phyloP scores from a whole-genome alignment of 2,888 invertebrate genomes.

The Caenorhabditis sp. region DNA sequence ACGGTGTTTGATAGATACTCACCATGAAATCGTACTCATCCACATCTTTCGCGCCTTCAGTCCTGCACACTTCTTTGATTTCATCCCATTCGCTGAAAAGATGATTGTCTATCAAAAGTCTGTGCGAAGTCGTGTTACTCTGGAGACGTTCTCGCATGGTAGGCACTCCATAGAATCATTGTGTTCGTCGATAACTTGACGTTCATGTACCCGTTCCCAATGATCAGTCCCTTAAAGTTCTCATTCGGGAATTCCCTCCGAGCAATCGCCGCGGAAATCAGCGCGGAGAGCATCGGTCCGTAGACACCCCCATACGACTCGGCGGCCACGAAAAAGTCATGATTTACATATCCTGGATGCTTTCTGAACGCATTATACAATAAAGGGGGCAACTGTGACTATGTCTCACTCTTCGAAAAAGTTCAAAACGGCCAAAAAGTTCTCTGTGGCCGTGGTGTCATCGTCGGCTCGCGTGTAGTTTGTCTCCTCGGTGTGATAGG shows the following conservation, averaged over 20 bases:
- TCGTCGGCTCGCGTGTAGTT: slow-evolving; percentile 62
- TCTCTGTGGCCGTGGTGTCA: slow-evolving; percentile 77
- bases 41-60: slow-evolving; percentile 40
- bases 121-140: slow-evolving; percentile 12
- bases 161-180: slow-evolving; percentile 61
- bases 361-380: too few relatives aligned
- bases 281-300: slow-evolving; percentile 80
- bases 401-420: slow-evolving; percentile 80
- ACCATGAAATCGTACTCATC: slow-evolving; percentile 57
- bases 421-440: slow-evolving; percentile 80
- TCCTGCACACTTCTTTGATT: slow-evolving; percentile 54
- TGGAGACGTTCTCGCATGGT: slow-evolving; percentile 60
- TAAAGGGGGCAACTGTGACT: neutral
- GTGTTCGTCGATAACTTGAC: slow-evolving; percentile 55
- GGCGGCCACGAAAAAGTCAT: slow-evolving; percentile 81
- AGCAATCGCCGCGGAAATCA: slow-evolving; percentile 72
- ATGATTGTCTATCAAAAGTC: neutral
- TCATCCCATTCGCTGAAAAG: slow-evolving; percentile 59
- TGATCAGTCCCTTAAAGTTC: slow-evolving; percentile 64
- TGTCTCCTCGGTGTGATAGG: slow-evolving; percentile 70
- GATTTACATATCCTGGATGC: slow-evolving; percentile 79
- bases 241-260: slow-evolving; percentile 53
- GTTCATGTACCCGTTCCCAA: slow-evolving; percentile 56
- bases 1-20: neutral
- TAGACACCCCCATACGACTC: slow-evolving; percentile 81